Conservation (phyloP, 2,888 invertebrate genomes). For the Syrphus vitripennis region DNA sequence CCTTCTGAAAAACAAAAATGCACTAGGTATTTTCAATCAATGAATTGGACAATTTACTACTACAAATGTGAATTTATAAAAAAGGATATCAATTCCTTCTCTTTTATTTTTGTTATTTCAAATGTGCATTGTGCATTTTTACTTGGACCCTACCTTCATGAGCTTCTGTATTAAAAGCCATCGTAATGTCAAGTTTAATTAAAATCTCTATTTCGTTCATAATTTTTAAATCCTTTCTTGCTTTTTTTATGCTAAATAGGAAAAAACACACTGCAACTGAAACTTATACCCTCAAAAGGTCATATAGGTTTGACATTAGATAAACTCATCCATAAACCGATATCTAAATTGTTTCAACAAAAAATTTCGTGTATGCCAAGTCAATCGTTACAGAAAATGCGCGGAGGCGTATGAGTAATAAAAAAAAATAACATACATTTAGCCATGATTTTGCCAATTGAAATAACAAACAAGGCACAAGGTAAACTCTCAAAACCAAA, state of each 20-base stretch:
- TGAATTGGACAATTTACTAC: too few relatives aligned
- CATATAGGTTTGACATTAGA: slow-evolving; percentile 5
- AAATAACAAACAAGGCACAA: slow-evolving; percentile 33
- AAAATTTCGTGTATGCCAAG: neutral
- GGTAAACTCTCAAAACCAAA: neutral
- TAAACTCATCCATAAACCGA: slow-evolving; percentile 4
- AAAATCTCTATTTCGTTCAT: neutral
- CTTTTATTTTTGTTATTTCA: too few relatives aligned
- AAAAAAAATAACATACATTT: neutral
- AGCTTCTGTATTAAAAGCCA: too few relatives aligned
- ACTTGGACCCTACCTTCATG: too few relatives aligned
- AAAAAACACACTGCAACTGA: neutral
- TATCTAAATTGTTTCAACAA: neutral
- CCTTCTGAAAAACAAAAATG: too few relatives aligned
- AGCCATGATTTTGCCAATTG: slow-evolving; percentile 35
- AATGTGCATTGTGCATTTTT: too few relatives aligned
- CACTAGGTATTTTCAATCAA: too few relatives aligned
- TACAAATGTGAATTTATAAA: too few relatives aligned
- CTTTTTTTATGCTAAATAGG: neutral
- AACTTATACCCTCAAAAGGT: too few relatives aligned
- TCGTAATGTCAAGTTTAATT: neutral
- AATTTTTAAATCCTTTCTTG: neutral
- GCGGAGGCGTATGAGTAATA: slow-evolving; percentile 31
- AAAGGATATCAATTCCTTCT: too few relatives aligned
- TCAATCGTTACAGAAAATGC: neutral